Evolutionary conservation across 1,140 invertebrate genomes (phyloP), one percentile per base, ranked within the genome.

Genomic region (Drosophila insularis): DNA sequence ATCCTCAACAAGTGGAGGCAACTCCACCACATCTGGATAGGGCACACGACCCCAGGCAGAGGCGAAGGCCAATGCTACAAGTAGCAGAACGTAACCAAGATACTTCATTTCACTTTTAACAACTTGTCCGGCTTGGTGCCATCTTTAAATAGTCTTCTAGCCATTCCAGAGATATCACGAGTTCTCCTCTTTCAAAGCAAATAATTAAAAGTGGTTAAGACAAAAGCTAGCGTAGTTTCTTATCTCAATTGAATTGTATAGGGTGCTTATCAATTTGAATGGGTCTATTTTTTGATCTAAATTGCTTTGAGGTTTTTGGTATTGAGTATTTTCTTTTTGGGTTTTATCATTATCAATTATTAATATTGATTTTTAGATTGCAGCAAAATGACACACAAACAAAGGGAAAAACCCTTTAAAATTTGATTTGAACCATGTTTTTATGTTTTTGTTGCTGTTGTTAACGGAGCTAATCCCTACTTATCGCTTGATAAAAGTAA

Each of bases 21-120:
- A 4, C 59, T 89, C 84, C 13, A 87, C 66, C 2, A 27, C 27
- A 27, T 86, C 82, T 4, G 70, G 78, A 60, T 78, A 72, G 39
- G 79, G 46, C 1, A 89, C 75, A 14, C 82, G 84, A 7, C 67
- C 82, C 82, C 84, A 89, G 27, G 62, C 79, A 46, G 67, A 59
- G n/a, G 65, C 62, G 14, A 62, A 62, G 21, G 14, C 62, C 62
- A 78, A 78, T 71, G 32, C 82, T 40, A 59, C 23, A 19, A 82
- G 14, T n/a, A 87, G 53, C 50, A 87, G 55, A 64, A 78, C 11
- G 35, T 77, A 67, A 67, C 67, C 61, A 11, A 73, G n/a, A 39
- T 56, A 77, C 84, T 80, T 87, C 82, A 87, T 87, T 73, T 82
- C 50, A 58, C 56, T 68, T 76, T 77, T 82, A 63, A 59, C 54